phyloP scores from a whole-genome alignment of 2,797 vertebrate species.

The Chiropotes sagulatus region DNA sequence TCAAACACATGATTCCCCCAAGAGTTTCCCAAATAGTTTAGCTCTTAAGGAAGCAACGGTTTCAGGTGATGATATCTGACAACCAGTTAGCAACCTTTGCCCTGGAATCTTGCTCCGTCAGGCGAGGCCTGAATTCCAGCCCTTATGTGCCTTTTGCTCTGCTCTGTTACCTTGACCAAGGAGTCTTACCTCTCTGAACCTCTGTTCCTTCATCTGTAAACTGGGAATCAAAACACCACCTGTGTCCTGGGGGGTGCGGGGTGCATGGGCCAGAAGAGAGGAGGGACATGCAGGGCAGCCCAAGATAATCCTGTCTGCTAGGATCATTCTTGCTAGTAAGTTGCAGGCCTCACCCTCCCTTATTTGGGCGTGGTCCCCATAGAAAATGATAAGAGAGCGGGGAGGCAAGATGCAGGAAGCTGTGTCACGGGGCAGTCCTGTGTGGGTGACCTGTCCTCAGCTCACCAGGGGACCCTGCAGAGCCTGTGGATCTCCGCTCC shows the following conservation, averaged over 20 bases:
- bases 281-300: neutral
- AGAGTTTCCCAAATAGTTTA: neutral
- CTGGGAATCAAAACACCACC: neutral
- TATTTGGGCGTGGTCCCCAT: neutral
- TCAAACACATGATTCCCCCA: neutral
- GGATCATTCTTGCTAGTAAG: neutral
- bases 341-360: neutral
- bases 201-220: neutral
- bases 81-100: neutral
- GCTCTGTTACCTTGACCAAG: neutral
- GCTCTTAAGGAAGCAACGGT: neutral
- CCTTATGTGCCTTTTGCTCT: neutral
- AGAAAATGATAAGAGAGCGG: neutral
- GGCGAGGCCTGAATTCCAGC: neutral
- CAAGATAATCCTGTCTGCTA: neutral
- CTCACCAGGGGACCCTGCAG: neutral
- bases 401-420: neutral
- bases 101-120: neutral
- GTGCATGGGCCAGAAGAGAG: neutral
- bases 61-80: neutral
- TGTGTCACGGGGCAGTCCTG: neutral
- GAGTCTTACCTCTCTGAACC: neutral
- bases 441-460: neutral
- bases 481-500: neutral
- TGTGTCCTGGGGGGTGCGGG: accelerated